Percentiles rank a stretch among this genome's conserved stretches.
Conservation (phyloP, 35 echinoderm and acorn worm species). For the Stichopus chloronotus region DNA sequence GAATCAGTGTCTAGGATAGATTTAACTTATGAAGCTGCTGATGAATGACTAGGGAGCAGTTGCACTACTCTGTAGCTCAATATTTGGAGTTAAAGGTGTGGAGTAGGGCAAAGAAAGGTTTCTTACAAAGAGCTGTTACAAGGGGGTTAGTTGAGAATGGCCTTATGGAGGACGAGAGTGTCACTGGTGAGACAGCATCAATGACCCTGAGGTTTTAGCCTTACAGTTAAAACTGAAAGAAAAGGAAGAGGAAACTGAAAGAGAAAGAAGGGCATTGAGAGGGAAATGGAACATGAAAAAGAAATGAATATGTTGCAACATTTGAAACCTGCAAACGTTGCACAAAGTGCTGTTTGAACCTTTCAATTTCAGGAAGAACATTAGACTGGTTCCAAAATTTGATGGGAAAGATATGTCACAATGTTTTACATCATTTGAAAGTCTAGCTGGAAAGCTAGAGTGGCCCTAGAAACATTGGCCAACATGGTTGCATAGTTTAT, state of each 20-base stretch:
- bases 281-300: too few species aligned
- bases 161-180: neutral
- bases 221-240: too few species aligned
- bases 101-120: neutral
- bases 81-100: neutral
- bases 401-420: slow-evolving; percentile 43
- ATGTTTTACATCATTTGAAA: slow-evolving; percentile 54
- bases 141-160: neutral
- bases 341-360: neutral
- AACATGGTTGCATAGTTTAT: slow-evolving; percentile 35
- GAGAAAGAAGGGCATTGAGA: too few species aligned
- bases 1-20: too few species aligned
- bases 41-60: too few species aligned
- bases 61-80: neutral
- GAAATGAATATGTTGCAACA: too few species aligned
- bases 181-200: too few species aligned
- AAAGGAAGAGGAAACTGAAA: too few species aligned
- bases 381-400: slow-evolving; percentile 55
- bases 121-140: neutral
- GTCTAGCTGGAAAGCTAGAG: slow-evolving; percentile 21
- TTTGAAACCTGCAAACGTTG: too few species aligned
- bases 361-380: slow-evolving; percentile 43
- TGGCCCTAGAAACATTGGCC: slow-evolving; percentile 58
- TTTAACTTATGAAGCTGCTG: too few species aligned
- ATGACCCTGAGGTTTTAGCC: too few species aligned